Conservation (phyloP, 2,888 invertebrate genomes). For the Aphidius colemani region DNA sequence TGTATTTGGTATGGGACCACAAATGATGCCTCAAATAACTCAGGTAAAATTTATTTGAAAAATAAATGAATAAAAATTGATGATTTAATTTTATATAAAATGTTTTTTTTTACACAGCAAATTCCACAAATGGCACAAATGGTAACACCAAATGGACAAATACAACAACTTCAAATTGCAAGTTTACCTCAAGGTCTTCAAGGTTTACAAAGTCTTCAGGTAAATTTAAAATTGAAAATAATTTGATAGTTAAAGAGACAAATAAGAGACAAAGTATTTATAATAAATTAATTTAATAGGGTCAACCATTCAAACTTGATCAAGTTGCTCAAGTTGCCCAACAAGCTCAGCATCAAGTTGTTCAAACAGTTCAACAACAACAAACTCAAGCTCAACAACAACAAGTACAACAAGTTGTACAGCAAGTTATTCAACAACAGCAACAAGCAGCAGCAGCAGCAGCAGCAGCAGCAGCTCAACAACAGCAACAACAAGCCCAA, state of each 20-base stretch:
- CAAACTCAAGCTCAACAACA: conserved; percentile 33
- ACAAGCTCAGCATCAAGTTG: conserved; percentile 41
- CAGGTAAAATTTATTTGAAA: conserved; percentile 62
- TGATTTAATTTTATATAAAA: not conserved
- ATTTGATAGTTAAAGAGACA: not conserved
- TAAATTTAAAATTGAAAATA: conserved; percentile 33
- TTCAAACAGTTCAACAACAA: conserved; percentile 45
- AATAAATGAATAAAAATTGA: not conserved
- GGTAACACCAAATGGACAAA: conserved; percentile 85
- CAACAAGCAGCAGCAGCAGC: conserved; percentile 46
- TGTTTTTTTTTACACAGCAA: conserved; percentile 59
- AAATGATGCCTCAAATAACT: conserved; percentile 82
- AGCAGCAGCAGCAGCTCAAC: conserved; percentile 41
- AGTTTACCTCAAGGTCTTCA: conserved; percentile 63
- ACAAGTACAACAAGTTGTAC: conserved; percentile 54
- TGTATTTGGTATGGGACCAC: conserved; percentile 67
- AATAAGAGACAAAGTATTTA: not conserved
- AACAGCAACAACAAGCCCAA: conserved; percentile 35
- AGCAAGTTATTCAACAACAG: conserved; percentile 51
- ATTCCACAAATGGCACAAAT: conserved; percentile 79
- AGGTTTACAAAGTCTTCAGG: conserved; percentile 55
- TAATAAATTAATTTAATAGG: conserved; percentile 38
- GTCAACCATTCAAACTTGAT: conserved; percentile 21
- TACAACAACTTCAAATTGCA: conserved; percentile 86
- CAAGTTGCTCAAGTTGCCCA: conserved; percentile 37